Conservation (phyloP, 2,113 vertebrate genomes). For the Rhinoderma darwinii region DNA sequence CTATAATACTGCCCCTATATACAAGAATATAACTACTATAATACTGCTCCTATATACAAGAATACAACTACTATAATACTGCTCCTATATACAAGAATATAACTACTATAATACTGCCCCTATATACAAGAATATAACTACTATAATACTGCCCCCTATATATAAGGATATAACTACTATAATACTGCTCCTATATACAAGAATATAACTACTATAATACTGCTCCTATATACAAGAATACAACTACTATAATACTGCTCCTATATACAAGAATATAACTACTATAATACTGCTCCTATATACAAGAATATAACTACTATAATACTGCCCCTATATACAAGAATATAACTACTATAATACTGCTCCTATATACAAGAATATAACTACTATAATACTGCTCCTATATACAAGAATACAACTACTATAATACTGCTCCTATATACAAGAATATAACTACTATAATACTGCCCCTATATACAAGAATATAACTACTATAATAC, state of each 20-base stretch:
- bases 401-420: background rate
- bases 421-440: background rate
- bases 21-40: conserved; percentile 7
- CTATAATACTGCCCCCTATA: background rate
- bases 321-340: background rate
- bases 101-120: background rate
- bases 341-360: conserved; percentile 16
- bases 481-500: conserved; percentile 4
- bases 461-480: conserved; percentile 7
- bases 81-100: too few relatives aligned
- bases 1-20: background rate
- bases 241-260: too few relatives aligned
- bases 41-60: background rate
- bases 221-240: background rate
- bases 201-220: conserved; percentile 7
- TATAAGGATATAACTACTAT: conserved; percentile 10
- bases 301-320: conserved; percentile 10
- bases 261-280: too few relatives aligned
- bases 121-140: conserved; percentile 14
- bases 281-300: conserved; percentile 3
- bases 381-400: background rate
- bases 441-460: conserved; percentile 4
- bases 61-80: background rate
- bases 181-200: conserved; percentile 3
- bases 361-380: background rate